A percentile compares a stretch with the other conserved stretches of the same genome.
phyloP scores from a whole-genome alignment of 2,888 invertebrate genomes.

The Tricholauxania praeusta region DNA sequence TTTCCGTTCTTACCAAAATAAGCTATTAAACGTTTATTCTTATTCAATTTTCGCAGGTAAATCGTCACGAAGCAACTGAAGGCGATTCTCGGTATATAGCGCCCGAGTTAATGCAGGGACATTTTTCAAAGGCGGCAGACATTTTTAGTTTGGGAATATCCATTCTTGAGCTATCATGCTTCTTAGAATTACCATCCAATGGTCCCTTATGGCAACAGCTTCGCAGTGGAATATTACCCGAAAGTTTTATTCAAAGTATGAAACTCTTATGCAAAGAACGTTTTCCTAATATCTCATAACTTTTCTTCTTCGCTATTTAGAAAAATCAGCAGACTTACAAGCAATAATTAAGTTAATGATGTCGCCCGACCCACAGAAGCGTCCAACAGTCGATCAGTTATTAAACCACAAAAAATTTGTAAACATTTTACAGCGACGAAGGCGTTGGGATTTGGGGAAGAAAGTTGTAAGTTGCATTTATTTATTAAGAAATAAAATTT shows the following conservation, averaged over 20 bases:
- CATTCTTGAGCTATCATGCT: conserved; percentile 77
- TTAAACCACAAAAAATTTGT: conserved; percentile 65
- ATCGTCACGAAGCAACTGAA: conserved; percentile 73
- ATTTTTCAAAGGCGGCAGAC: conserved; percentile 78
- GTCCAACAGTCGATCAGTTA: conserved; percentile 71
- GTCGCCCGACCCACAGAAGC: conserved; percentile 68
- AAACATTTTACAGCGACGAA: conserved; percentile 56
- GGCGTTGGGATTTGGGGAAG: conserved; percentile 58
- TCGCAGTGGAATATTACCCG: conserved; percentile 71
- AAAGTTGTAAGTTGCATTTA: conserved; percentile 55
- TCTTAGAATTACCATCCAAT: conserved; percentile 77
- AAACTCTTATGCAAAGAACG: not conserved
- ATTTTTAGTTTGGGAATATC: conserved; percentile 81
- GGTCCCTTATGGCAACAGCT: conserved; percentile 79
- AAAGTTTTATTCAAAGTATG: conserved; percentile 67
- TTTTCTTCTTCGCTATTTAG: conserved; percentile 48
- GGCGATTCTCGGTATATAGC: conserved; percentile 84
- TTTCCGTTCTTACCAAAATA: too few relatives aligned
- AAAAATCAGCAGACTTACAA: conserved; percentile 70
- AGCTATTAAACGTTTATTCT: too few relatives aligned
- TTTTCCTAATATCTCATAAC: not conserved
- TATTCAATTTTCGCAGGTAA: conserved; percentile 60
- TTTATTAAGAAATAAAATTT: not conserved
- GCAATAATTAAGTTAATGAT: conserved; percentile 72
- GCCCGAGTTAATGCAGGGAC: conserved; percentile 76